Evolutionary conservation across 2,113 vertebrate species (phyloP), one percentile per base, ranked within the genome.

Genomic region (Plestiodon gilberti): DNA sequence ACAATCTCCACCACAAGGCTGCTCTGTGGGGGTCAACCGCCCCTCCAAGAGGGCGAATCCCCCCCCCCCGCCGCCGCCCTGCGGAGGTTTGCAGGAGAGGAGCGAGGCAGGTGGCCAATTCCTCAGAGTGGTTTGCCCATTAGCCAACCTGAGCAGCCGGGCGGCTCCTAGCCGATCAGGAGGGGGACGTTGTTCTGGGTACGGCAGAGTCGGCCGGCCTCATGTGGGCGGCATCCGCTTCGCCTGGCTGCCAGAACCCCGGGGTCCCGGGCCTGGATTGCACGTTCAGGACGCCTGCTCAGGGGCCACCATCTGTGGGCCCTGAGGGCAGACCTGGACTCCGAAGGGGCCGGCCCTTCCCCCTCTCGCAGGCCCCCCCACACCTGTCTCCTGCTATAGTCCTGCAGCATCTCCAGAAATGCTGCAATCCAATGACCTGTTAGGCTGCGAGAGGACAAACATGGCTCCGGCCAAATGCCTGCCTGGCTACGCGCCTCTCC

Each of bases 401-500:
- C 65, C 30, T n/a, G 88, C 48, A 64, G 86, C n/a, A n/a, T n/a
- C 75, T 2, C 33, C 85, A 38, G 78, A 65, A 67, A 78, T 33
- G 73, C 62, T 74, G 69, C 87, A 91, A 87, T 57, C 33, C 73
- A 88, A 89, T 88, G 67, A 88, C 77, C 71, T 80, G 40, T 4
- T 62, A 82, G 80, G 75, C 88, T 89, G 86, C 79, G 88, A 90
- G 89, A 91, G 86, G 65, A 90, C 88, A 91, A 87, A 81, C 6
- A 3, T 86, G 80, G 22, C 35, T 48, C 71, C 25, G 89, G 83
- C 83, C 87, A 84, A 87, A 88, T 73, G 81, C 77, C 85, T n/a
- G n/a, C n/a, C n/a, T n/a, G n/a, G n/a, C n/a, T n/a, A n/a, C n/a
- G n/a, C n/a, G n/a, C n/a, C n/a, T n/a, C 82, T 57, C 55, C 81